phyloP scores from a whole-genome alignment of 2,797 vertebrate species.

The Acanthis flammea region DNA sequence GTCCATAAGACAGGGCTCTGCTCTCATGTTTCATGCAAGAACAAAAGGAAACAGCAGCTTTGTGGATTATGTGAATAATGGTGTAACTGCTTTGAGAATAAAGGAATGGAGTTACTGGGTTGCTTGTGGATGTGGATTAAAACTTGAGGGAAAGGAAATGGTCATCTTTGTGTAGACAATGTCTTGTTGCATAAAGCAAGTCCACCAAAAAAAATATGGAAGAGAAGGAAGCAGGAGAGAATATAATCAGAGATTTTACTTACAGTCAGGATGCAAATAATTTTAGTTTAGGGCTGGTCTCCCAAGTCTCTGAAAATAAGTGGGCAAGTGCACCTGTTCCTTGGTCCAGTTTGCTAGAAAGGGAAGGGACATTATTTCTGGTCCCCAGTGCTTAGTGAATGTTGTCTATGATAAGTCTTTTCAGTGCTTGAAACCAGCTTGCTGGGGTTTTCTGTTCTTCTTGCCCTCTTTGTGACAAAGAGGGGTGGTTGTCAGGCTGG shows the following conservation, averaged over 20 bases:
- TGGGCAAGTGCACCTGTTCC: neutral
- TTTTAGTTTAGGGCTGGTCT: neutral
- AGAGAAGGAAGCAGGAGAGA: neutral
- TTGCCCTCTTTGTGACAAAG: neutral
- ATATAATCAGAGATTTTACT: neutral
- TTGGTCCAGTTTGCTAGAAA: neutral
- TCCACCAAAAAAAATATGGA: neutral
- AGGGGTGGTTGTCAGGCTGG: neutral
- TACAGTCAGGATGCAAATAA: neutral
- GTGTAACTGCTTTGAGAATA: neutral
- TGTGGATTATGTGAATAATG: neutral
- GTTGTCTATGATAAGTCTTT: neutral
- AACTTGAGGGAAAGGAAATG: neutral
- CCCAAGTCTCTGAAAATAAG: neutral
- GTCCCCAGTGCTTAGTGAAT: neutral
- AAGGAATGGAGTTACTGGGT: neutral
- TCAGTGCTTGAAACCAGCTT: neutral
- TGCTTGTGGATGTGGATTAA: neutral
- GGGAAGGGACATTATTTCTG: neutral
- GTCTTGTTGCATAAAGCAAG: neutral
- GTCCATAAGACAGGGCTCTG: neutral
- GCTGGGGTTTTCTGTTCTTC: neutral
- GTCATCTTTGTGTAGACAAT: neutral
- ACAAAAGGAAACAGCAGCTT: neutral
- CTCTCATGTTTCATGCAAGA: neutral